Conservation (phyloP, 2,888 invertebrate species). For the Oscheius onirici region DNA sequence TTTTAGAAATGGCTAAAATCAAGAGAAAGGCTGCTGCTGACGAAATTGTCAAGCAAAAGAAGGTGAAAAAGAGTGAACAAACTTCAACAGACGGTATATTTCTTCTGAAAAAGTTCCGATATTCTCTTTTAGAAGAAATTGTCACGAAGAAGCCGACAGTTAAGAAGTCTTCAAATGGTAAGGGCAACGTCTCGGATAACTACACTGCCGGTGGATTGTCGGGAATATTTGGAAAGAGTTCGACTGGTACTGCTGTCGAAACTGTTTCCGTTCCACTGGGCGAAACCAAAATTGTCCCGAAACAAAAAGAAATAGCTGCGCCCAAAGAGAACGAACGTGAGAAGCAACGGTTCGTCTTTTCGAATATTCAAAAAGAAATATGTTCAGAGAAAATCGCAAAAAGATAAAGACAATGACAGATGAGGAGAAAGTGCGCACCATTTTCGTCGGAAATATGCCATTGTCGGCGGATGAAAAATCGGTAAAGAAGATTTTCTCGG, state of each 20-base stretch:
- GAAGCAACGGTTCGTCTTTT: slow-evolving; percentile 15
- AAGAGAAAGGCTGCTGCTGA: background rate
- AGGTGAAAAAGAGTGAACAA: background rate
- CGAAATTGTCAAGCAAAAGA: slow-evolving; percentile 9
- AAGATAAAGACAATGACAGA: slow-evolving; percentile 36
- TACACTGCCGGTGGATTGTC: slow-evolving; percentile 45
- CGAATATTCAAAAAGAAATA: too few relatives aligned
- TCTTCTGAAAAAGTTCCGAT: background rate
- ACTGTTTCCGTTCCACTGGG: background rate
- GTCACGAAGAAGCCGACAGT: background rate
- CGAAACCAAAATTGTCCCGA: background rate
- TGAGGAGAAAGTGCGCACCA: slow-evolving; percentile 42
- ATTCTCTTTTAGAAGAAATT: slow-evolving; percentile 9
- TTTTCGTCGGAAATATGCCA: slow-evolving; percentile 54
- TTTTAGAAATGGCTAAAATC: slow-evolving; percentile 1
- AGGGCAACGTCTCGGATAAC: background rate
- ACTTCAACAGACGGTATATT: too few relatives aligned
- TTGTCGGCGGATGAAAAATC: slow-evolving; percentile 42
- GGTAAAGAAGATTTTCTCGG: slow-evolving; percentile 40
- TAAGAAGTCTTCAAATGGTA: background rate
- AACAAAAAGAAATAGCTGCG: background rate
- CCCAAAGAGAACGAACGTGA: background rate
- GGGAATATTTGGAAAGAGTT: slow-evolving; percentile 40
- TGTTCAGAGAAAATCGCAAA: slow-evolving; percentile 41
- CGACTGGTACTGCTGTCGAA: background rate